Evolutionary conservation across 1,140 invertebrate species (phyloP).

Genomic region (Drosophila ercepeae): DNA sequence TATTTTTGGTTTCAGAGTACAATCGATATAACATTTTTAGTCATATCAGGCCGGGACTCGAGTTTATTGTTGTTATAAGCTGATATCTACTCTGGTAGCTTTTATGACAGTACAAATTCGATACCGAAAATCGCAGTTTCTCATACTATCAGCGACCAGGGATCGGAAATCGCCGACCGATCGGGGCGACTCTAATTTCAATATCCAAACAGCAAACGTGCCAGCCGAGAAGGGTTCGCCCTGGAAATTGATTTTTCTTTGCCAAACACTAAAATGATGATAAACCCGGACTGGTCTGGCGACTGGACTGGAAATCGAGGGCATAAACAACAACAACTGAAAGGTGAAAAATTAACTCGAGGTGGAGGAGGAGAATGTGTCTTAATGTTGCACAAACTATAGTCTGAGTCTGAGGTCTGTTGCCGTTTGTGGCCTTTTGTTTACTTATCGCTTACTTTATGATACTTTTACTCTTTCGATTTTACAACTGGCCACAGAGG

Average conservation of each 20-base stretch:
- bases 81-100: conserved; percentile 71
- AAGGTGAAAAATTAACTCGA: conserved; percentile 16
- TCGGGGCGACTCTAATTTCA: conserved; percentile 27
- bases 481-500: conserved; percentile 74
- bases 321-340: conserved; percentile 47
- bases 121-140: conserved; percentile 64
- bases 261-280: conserved; percentile 51
- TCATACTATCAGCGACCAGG: conserved; percentile 40
- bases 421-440: conserved; percentile 37
- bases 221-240: conserved; percentile 21
- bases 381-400: conserved; percentile 63
- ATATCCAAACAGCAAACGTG: conserved; percentile 47
- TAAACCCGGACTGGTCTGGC: conserved; percentile 12
- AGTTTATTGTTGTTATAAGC: conserved; percentile 54
- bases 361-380: not conserved
- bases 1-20: not conserved
- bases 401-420: conserved; percentile 29
- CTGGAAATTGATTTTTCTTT: conserved; percentile 71
- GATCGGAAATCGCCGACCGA: not conserved
- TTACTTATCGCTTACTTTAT: conserved; percentile 74
- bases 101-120: conserved; percentile 50
- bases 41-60: conserved; percentile 26
- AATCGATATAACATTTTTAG: conserved; percentile 9
- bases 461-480: conserved; percentile 79
- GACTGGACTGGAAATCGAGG: conserved; percentile 23